phyloP scores from a whole-genome alignment of 2,113 vertebrate species.

The Seriola rivoliana region DNA sequence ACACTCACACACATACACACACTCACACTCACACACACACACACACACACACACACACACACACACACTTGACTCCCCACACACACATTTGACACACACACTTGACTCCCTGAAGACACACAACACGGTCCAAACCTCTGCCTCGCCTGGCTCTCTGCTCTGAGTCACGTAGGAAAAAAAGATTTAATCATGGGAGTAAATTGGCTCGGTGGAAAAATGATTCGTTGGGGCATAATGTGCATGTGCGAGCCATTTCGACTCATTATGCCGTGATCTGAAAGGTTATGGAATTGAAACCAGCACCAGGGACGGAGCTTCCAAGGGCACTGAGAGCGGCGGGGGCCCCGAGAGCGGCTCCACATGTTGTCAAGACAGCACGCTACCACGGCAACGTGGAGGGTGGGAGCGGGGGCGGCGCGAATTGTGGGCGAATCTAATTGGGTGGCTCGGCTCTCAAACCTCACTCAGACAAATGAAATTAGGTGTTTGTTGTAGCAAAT shows the following conservation, averaged over 20 bases:
- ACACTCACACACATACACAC: constrained; percentile 18
- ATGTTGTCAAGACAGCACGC: constrained; percentile 69
- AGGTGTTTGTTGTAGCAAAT: constrained; percentile 78
- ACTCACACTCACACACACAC: not conserved
- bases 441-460: constrained; percentile 68
- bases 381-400: constrained; percentile 33
- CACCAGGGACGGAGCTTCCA: constrained; percentile 67
- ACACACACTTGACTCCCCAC: not conserved
- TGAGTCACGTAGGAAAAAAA: constrained; percentile 78
- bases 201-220: constrained; percentile 74
- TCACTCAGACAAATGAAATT: constrained; percentile 68
- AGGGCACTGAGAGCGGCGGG: constrained; percentile 58
- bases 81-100: constrained; percentile 43
- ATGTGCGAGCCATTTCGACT: constrained; percentile 83
- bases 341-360: constrained; percentile 66
- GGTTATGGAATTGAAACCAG: constrained; percentile 84
- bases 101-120: constrained; percentile 50
- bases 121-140: constrained; percentile 32
- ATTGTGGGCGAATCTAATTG: constrained; percentile 70
- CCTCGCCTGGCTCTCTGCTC: constrained; percentile 49
- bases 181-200: constrained; percentile 77
- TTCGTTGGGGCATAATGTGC: constrained; percentile 77
- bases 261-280: constrained; percentile 82
- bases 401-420: not conserved
- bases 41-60: constrained; percentile 7